These are phyloP conservation scores for Chauna torquata DNA, from an alignment of 2,113 vertebrate genomes.

Conservation along the genomic window DNA sequence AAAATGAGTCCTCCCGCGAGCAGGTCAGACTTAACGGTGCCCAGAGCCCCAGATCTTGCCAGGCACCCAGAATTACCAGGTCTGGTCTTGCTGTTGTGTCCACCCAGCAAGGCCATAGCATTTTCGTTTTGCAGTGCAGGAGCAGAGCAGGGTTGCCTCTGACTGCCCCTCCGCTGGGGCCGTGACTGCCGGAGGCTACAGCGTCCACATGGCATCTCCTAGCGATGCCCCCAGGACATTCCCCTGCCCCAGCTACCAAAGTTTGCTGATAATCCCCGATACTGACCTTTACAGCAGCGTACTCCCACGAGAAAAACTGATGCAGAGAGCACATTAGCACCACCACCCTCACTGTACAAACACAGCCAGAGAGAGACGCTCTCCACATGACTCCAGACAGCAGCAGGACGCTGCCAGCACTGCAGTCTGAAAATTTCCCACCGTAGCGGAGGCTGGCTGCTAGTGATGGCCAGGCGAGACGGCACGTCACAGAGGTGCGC, in stretches of 20 bases:
- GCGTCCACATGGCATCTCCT: neutral
- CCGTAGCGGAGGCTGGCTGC: neutral
- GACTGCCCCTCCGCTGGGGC: fast-evolving
- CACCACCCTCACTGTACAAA: fast-evolving
- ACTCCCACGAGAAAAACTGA: fast-evolving
- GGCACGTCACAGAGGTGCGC: neutral
- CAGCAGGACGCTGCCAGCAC: neutral
- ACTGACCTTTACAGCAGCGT: neutral
- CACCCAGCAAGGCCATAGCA: neutral
- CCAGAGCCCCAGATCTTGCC: neutral
- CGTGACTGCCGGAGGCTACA: neutral
- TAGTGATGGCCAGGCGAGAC: neutral
- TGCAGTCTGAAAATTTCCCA: neutral
- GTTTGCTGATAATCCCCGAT: neutral
- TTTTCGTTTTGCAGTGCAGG: fast-evolving
- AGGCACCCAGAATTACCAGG: neutral
- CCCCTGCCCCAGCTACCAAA: neutral
- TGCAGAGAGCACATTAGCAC: fast-evolving
- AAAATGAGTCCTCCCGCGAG: neutral
- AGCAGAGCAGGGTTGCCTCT: neutral
- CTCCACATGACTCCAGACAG: neutral
- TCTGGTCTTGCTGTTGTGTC: neutral
- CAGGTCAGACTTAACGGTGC: fast-evolving
- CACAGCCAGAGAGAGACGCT: neutral
- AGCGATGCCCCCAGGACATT: neutral